These are phyloP conservation scores for Patiria pectinifera DNA, from an alignment of 53 echinoderm and acorn worm species.

Conservation along the genomic window DNA sequence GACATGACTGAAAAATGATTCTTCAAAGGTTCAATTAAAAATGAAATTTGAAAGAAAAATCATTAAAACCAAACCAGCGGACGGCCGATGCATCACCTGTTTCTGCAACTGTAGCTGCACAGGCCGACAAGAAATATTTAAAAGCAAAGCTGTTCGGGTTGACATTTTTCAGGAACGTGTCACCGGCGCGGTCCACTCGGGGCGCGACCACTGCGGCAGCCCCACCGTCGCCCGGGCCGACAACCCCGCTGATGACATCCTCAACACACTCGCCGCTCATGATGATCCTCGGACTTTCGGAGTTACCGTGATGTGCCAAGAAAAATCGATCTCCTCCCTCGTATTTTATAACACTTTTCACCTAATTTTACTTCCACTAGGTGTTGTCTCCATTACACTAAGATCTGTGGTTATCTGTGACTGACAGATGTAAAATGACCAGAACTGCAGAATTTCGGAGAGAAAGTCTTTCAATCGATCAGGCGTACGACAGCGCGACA, in stretches of 20 bases:
- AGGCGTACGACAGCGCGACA: no score
- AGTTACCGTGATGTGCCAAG: background rate
- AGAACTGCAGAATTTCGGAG: background rate
- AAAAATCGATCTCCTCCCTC: background rate
- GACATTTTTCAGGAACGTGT: background rate
- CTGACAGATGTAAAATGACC: background rate
- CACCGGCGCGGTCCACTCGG: background rate
- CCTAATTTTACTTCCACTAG: background rate
- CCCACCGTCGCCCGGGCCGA: slow-evolving; percentile 3
- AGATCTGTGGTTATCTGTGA: background rate
- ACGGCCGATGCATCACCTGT: slow-evolving; percentile 67
- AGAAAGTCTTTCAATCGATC: background rate
- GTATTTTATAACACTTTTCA: background rate
- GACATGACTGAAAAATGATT: no score
- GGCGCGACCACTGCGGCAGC: background rate
- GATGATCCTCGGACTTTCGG: background rate
- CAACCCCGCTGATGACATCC: background rate
- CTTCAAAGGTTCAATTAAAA: no score
- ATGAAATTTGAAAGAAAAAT: no score
- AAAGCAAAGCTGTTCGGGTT: slow-evolving; percentile 71
- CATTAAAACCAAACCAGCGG: background rate
- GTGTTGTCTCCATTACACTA: background rate
- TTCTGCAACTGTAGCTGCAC: slow-evolving; percentile 96
- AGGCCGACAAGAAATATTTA: slow-evolving; percentile 91
- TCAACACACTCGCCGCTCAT: slow-evolving; percentile 21